Base-by-base conservation (phyloP, 1,140 invertebrate species). In the Whitmania pigra region DNA sequence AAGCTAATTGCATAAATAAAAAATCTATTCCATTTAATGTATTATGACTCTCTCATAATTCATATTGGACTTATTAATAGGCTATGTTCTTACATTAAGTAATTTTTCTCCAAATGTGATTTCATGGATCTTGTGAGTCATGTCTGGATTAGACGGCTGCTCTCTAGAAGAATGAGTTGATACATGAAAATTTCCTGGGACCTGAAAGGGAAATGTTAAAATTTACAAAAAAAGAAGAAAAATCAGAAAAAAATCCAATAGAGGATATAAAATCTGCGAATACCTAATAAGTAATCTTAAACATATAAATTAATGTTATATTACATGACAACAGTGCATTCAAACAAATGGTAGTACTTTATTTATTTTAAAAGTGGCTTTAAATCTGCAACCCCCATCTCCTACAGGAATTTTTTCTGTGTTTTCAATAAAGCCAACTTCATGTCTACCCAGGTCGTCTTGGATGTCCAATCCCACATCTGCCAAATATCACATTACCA, bases 181-280 rank as follows among this genome's bases (percentile, higher is more conserved):
- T 7, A 88, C 79, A 77, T 88, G 87, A 77, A 88, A 88, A 76
- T 88, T 88, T 49, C 87, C 87, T 71, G 86, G 82, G n/a, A 86
- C 83, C 82, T 84, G 73, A 4, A 72, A 40, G 60, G 63, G 22
- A n/a, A 54, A 17, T 29, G 7, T 31, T 27, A 53, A 54, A 25
- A 53, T 71, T 71, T 63, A 13, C 22, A 27, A 49, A 6, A 63
- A 63, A 40, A 40, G 3, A n/a, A n/a, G 9, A 43, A 70, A 20
- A 70, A 70, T 1, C 15, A 43, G 25, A 40, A 43, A 43, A 70
- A 40, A 49, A 49, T n/a, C n/a, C 69, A 40, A 6, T 49, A 53
- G 31, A n/a, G n/a, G n/a, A n/a, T 53, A 25, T 71, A 40, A 60
- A 18, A 71, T 49, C 15, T 15, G 13, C 15, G 13, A 49, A 49